These are phyloP conservation scores for Diglossa cyanea DNA, from an alignment of 2,797 vertebrate species.

Conservation along the genomic window DNA sequence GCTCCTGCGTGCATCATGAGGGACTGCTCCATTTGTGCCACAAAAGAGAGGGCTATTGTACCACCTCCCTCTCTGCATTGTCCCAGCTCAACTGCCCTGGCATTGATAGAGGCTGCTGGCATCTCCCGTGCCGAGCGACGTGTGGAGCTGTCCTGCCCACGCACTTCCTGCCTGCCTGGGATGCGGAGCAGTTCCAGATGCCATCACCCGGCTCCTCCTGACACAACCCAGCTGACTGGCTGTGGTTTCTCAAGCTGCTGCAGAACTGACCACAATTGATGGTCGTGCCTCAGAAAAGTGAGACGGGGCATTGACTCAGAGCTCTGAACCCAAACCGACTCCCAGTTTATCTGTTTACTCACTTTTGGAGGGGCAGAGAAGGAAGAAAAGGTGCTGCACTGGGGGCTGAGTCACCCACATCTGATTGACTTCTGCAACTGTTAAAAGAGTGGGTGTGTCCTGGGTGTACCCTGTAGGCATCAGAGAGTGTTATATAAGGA, in stretches of 20 bases:
- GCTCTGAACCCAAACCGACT: background rate
- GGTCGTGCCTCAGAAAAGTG: background rate
- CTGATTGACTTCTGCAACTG: background rate
- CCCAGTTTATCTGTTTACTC: constrained; percentile 7
- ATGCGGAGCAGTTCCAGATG: constrained; percentile 33
- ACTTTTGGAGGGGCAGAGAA: background rate
- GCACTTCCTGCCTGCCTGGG: constrained; percentile 28
- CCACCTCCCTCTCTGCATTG: background rate
- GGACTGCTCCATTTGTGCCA: background rate
- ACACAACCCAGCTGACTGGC: constrained; percentile 24
- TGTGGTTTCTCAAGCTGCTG: constrained; percentile 38
- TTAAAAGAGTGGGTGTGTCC: constrained; percentile 9
- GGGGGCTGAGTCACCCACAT: background rate
- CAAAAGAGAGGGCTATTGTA: background rate
- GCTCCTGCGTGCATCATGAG: background rate
- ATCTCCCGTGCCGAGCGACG: rapidly evolving
- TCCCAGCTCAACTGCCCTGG: background rate
- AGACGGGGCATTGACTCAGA: background rate
- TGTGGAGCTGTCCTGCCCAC: constrained; percentile 24
- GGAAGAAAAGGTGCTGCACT: background rate
- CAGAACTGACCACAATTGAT: background rate
- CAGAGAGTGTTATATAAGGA: background rate
- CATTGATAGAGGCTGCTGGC: background rate
- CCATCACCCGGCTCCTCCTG: background rate
- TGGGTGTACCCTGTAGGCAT: background rate